A percentile compares a stretch with the other conserved stretches of the same genome.
Evolutionary conservation across 2,888 invertebrate genomes (phyloP).

Genomic region (Tineola bisselliella): DNA sequence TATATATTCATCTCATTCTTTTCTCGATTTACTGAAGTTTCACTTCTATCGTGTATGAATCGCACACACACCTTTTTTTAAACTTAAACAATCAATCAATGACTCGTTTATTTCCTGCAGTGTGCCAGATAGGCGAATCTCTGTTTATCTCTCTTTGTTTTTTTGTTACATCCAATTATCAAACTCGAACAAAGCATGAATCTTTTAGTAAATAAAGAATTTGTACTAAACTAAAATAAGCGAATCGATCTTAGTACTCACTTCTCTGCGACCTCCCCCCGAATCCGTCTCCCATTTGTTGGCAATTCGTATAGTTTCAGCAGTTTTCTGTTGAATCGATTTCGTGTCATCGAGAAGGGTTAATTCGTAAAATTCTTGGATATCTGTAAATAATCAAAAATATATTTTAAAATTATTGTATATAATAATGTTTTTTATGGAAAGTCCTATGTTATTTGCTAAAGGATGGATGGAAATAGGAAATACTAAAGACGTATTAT

Average conservation of each 20-base stretch:
- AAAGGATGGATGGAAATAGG: not conserved
- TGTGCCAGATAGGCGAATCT: not conserved
- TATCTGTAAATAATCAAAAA: constrained; percentile 74
- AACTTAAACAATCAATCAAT: not conserved
- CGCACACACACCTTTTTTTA: too few relatives aligned
- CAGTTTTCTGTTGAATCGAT: constrained; percentile 94
- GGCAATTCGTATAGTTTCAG: constrained; percentile 93
- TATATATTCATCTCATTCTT: too few relatives aligned
- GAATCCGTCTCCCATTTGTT: constrained; percentile 87
- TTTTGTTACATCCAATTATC: too few relatives aligned
- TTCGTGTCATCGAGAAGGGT: constrained; percentile 96
- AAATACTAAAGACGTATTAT: not conserved
- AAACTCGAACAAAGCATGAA: too few relatives aligned
- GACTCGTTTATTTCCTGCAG: not conserved
- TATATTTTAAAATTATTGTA: not conserved
- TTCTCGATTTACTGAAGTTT: too few relatives aligned
- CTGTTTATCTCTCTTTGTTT: not conserved
- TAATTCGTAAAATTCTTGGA: constrained; percentile 98
- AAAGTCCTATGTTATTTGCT: not conserved
- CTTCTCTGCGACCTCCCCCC: constrained; percentile 47
- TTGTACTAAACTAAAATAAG: not conserved
- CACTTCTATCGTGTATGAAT: too few relatives aligned
- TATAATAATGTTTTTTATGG: not conserved
- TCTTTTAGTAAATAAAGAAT: too few relatives aligned
- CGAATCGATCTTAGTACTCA: constrained; percentile 24